These are phyloP conservation scores for Seriola dumerili DNA, from an alignment of 2,113 vertebrate genomes.

Conservation along the genomic window DNA sequence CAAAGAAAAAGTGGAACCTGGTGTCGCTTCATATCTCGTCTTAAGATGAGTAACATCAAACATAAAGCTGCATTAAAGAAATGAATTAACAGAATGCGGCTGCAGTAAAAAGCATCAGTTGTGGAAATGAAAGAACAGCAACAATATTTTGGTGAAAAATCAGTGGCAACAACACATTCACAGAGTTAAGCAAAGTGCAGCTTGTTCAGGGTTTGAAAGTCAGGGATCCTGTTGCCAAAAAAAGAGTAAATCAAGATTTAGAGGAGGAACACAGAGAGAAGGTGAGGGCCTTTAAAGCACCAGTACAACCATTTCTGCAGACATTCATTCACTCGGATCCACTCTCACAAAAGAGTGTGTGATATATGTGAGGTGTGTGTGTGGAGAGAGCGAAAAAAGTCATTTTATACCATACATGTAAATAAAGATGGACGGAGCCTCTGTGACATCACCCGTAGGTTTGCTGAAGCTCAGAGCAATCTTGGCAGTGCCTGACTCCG, in stretches of 20 bases:
- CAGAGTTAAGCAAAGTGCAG: constrained; percentile 38
- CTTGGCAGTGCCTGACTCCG: no score
- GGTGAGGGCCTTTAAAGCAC: constrained; percentile 41
- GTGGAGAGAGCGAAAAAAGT: no score
- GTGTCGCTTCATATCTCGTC: background rate
- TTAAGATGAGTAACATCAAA: background rate
- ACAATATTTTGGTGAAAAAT: background rate
- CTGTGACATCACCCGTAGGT: no score
- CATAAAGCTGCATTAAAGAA: background rate
- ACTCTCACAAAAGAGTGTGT: constrained; percentile 22
- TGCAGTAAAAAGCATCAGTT: background rate
- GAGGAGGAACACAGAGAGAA: constrained; percentile 17
- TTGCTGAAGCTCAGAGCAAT: no score
- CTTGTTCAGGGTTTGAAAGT: constrained; percentile 14
- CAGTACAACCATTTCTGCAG: constrained; percentile 18
- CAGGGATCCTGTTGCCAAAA: constrained; percentile 42
- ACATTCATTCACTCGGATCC: background rate
- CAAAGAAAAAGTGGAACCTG: background rate
- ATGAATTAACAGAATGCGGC: constrained; percentile 2
- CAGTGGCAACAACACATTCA: constrained; percentile 15
- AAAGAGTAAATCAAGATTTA: constrained; percentile 46
- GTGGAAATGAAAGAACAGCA: constrained; percentile 15
- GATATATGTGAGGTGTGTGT: no score
- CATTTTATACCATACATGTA: no score
- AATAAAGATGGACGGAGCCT: no score